Evolutionary conservation across 2,888 invertebrate genomes (phyloP).

Genomic region (Pseudanteris insignis): DNA sequence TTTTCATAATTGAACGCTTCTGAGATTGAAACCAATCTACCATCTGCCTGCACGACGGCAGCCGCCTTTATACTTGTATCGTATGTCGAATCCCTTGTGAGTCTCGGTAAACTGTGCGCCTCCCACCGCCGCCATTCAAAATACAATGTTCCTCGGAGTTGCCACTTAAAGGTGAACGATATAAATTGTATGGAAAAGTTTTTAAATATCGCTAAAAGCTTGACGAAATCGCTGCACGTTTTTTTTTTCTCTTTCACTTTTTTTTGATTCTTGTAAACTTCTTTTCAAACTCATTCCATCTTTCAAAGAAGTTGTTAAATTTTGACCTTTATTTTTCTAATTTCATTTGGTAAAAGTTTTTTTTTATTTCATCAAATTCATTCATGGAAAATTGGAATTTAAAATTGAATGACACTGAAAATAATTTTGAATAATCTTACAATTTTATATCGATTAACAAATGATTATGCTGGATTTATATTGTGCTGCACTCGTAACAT

Average conservation of each 20-base stretch:
- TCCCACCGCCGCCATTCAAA: constrained; percentile 26
- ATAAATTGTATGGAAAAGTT: constrained; percentile 16
- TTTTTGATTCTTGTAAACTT: neutral
- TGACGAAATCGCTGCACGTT: neutral
- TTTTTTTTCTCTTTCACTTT: too few species aligned
- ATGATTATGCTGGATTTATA: too few species aligned
- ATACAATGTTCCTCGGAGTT: constrained; percentile 23
- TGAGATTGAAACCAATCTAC: constrained; percentile 35
- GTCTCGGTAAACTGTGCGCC: constrained; percentile 23
- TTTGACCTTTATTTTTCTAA: neutral
- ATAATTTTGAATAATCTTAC: too few species aligned
- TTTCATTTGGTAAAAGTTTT: neutral
- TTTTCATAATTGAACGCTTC: constrained; percentile 35
- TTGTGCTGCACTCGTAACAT: too few species aligned
- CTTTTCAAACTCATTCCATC: neutral
- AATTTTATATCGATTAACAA: too few species aligned
- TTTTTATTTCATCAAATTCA: too few species aligned
- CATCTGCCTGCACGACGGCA: constrained; percentile 31
- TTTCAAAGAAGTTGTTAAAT: neutral
- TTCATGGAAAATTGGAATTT: too few species aligned
- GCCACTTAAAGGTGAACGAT: constrained; percentile 21
- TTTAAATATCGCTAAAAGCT: constrained; percentile 15
- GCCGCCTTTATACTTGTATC: constrained; percentile 26
- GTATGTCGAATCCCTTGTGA: constrained; percentile 26
- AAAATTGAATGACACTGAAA: too few species aligned